A percentile compares a stretch with the other conserved stretches of the same genome.
Conservation (phyloP, 2,797 vertebrate genomes). For the Poliocrania exsul region DNA sequence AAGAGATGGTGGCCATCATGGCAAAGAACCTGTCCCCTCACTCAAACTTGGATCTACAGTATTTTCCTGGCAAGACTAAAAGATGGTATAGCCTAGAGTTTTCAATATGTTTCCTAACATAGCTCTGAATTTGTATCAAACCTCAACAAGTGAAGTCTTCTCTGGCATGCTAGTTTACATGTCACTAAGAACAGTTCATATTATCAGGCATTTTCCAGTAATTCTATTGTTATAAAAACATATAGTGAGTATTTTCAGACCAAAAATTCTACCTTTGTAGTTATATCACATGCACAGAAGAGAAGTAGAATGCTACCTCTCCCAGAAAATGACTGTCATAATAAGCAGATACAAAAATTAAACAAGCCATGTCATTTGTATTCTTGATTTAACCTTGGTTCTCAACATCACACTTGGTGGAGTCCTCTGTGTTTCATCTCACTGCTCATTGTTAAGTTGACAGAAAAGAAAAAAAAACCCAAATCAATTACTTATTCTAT, state of each 20-base stretch:
- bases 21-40: not conserved
- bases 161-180: not conserved
- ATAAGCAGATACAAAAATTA: not conserved
- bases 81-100: not conserved
- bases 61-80: not conserved
- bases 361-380: not conserved
- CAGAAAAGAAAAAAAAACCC: not conserved
- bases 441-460: not conserved
- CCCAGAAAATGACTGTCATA: not conserved
- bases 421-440: not conserved
- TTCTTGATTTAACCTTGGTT: not conserved
- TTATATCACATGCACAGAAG: not conserved
- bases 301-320: not conserved
- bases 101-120: not conserved
- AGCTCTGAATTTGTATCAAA: not conserved
- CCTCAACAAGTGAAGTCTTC: not conserved
- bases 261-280: not conserved
- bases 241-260: rapidly evolving
- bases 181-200: not conserved
- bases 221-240: not conserved
- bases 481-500: not conserved
- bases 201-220: not conserved
- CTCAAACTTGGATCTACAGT: not conserved
- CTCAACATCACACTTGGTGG: not conserved
- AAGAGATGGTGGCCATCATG: not conserved